Evolutionary conservation across 2,888 invertebrate species (phyloP), one percentile per base, ranked within the genome.

Genomic region (Pollenia angustigena): DNA sequence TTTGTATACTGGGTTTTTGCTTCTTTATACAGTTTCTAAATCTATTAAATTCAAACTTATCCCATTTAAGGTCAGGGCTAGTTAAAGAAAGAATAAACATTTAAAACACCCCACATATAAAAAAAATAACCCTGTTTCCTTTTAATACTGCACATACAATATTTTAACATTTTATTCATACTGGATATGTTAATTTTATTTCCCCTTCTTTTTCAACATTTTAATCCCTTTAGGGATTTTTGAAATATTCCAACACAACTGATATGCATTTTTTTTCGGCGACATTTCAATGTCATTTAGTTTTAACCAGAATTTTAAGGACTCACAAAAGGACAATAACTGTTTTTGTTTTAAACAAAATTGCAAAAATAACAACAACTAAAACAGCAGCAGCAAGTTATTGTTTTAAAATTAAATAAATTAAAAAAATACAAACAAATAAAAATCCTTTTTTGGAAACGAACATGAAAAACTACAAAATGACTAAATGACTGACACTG

Each of bases 181-280:
- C 18, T 46, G 16, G 4, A 58, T 14, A 64, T 64, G 3, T 54
- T 16, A 54, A 46, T 46, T 46, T 10, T 18, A 23, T 9, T 66
- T n/a, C 44, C 46, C 64, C 11, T 52, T 52, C 23, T 42, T 23
- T 58, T 66, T 12, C 2, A n/a, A 32, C 50, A 48, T 68, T 68
- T 68, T 68, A 68, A 68, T n/a, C 50, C 50, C 68, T 68, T 50
- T n/a, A 68, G 68, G 68, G 68, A 68, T 32, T 68, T 68, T 42
- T 66, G 1, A 56, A 42, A 32, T 32, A 68, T 68, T n/a, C 9
- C 58, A 58, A 48, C 32, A 58, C 46, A 60, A 74, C 32, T 48
- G 46, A 71, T 44, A 48, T 2, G 32, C 54, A 32, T 76, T 62
- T 54, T 54, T 56, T 68, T 60, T 44, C 64, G 46, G 48, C 58